Percentiles rank a stretch among this genome's conserved stretches.
Evolutionary conservation across 1,140 invertebrate species (phyloP).

Genomic region (Drosophila nannoptera): DNA sequence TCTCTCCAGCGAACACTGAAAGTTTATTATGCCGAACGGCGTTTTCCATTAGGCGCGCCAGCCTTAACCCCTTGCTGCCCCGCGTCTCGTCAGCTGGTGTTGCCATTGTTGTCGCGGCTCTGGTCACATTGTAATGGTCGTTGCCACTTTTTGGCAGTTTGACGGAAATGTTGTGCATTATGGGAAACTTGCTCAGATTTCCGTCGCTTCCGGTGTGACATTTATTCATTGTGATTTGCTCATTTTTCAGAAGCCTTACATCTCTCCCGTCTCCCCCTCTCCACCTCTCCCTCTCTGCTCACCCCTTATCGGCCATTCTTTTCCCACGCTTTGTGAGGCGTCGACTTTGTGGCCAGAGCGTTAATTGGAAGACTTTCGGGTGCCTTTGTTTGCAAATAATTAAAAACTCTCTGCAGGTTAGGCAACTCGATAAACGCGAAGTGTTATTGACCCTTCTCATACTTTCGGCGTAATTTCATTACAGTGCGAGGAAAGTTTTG

Average conservation of each 20-base stretch:
- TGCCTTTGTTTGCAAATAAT: slow-evolving; percentile 74
- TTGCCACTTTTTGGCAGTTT: slow-evolving; percentile 44
- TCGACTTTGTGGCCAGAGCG: slow-evolving; percentile 37
- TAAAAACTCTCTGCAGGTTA: slow-evolving; percentile 51
- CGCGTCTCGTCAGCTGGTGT: neutral
- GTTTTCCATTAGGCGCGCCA: slow-evolving; percentile 59
- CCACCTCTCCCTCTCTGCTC: neutral
- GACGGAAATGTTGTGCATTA: slow-evolving; percentile 64
- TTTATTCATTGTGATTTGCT: slow-evolving; percentile 78
- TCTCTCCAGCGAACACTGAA: slow-evolving; percentile 8
- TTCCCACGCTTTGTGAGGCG: neutral
- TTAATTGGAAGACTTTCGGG: slow-evolving; percentile 64
- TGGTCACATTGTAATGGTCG: slow-evolving; percentile 37
- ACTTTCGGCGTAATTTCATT: slow-evolving; percentile 37
- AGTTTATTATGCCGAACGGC: slow-evolving; percentile 71
- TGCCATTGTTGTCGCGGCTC: slow-evolving; percentile 5
- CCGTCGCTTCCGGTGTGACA: slow-evolving; percentile 73
- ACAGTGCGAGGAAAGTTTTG: slow-evolving; percentile 50
- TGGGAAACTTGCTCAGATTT: slow-evolving; percentile 54
- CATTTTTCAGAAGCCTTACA: slow-evolving; percentile 47
- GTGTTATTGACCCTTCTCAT: slow-evolving; percentile 57
- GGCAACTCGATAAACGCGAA: slow-evolving; percentile 32
- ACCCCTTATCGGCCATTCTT: neutral
- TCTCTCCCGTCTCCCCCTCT: neutral
- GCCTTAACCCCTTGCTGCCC: slow-evolving; percentile 18